These are phyloP conservation scores for Anser brachyrhynchus DNA, from an alignment of 2,113 vertebrate genomes.

Conservation along the genomic window DNA sequence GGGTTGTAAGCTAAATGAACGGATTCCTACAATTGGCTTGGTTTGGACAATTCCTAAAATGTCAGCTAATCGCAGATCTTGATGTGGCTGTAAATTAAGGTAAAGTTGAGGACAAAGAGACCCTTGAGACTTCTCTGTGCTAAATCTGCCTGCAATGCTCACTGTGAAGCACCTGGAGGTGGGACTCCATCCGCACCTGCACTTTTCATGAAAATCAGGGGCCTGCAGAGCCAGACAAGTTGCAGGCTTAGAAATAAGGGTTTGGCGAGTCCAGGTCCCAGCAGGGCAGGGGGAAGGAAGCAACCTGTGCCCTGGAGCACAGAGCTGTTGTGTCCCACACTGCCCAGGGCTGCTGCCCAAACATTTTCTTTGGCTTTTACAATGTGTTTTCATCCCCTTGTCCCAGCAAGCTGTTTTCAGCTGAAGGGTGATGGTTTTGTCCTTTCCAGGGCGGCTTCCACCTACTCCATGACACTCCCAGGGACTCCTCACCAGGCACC, in stretches of 20 bases:
- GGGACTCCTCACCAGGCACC: not conserved
- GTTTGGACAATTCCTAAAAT: not conserved
- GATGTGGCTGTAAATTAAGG: not conserved
- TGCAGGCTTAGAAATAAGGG: not conserved
- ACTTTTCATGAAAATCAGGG: rapidly evolving
- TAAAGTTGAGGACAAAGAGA: not conserved
- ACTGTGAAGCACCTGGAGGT: not conserved
- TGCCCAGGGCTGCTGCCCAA: not conserved
- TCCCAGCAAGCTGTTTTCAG: not conserved
- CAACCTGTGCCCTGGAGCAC: not conserved
- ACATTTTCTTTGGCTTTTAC: not conserved
- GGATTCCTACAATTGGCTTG: rapidly evolving
- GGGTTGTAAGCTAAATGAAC: not conserved
- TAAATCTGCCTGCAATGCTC: not conserved
- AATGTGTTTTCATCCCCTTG: not conserved
- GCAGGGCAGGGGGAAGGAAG: not conserved
- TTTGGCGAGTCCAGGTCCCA: not conserved
- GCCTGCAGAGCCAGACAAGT: not conserved
- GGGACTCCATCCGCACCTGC: not conserved
- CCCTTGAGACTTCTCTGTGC: not conserved
- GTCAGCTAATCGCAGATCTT: not conserved
- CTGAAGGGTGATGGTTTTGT: not conserved
- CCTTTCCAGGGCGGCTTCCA: not conserved
- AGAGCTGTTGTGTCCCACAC: not conserved
- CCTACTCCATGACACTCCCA: rapidly evolving